These are phyloP conservation scores for Tragulus kanchil DNA, from an alignment of 2,113 vertebrate genomes.

Conservation along the genomic window DNA sequence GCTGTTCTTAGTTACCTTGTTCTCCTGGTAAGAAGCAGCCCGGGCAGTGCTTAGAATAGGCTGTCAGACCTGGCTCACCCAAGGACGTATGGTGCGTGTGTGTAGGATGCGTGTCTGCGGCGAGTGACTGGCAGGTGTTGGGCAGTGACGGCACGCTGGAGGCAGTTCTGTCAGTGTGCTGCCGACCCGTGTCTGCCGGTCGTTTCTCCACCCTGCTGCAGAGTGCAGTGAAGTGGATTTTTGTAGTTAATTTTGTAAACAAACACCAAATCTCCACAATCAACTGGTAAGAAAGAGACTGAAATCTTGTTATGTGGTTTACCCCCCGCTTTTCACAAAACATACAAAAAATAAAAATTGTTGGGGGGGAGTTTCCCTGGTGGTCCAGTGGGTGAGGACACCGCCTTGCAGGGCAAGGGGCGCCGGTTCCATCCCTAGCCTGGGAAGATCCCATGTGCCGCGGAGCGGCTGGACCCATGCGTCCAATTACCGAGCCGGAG, in stretches of 20 bases:
- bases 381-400: too few species aligned
- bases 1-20: background rate
- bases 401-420: too few species aligned
- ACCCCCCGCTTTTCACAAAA: background rate
- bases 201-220: background rate
- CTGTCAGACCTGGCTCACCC: background rate
- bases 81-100: background rate
- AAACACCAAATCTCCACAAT: background rate
- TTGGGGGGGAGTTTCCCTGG: too few species aligned
- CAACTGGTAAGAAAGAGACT: background rate
- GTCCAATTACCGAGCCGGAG: too few species aligned
- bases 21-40: constrained; percentile 2
- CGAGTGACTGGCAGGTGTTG: too few species aligned
- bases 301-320: background rate
- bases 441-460: too few species aligned
- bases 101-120: too few species aligned
- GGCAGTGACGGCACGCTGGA: background rate
- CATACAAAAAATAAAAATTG: background rate
- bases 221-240: background rate
- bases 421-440: too few species aligned
- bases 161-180: background rate
- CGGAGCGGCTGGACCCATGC: too few species aligned
- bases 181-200: background rate
- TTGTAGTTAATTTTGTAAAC: background rate
- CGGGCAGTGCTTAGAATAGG: background rate